Evolutionary conservation across 2,113 vertebrate species (phyloP).

Genomic region (Tichodroma muraria): DNA sequence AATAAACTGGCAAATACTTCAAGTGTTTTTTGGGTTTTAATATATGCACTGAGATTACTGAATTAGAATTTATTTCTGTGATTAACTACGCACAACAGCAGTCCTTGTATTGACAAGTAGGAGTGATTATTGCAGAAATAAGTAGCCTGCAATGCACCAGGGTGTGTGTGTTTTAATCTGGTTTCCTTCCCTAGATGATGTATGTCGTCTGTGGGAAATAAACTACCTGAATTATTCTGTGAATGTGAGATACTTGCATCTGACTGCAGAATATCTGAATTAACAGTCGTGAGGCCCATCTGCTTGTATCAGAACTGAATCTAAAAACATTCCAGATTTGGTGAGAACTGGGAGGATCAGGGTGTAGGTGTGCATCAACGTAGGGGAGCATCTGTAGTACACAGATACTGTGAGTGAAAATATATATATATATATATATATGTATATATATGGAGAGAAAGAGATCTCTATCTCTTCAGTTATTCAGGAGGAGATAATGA

Average conservation of each 20-base stretch:
- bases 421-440: background rate
- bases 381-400: background rate
- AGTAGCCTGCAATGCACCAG: constrained; percentile 46
- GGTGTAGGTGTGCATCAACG: background rate
- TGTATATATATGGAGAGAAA: background rate
- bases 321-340: background rate
- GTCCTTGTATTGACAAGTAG: constrained; percentile 8
- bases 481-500: background rate
- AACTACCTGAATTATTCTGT: background rate
- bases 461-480: background rate
- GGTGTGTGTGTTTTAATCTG: background rate
- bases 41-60: background rate
- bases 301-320: background rate
- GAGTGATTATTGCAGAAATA: constrained; percentile 20
- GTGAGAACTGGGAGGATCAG: background rate
- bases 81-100: background rate
- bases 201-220: background rate
- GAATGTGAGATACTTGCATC: background rate
- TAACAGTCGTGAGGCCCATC: background rate
- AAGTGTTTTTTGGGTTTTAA: background rate
- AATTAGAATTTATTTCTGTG: constrained; percentile 1
- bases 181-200: background rate
- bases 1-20: constrained; percentile 42
- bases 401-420: background rate
- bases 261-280: background rate